Evolutionary conservation across 1,140 invertebrate species (phyloP).

Genomic region (Conus ventricosus): DNA sequence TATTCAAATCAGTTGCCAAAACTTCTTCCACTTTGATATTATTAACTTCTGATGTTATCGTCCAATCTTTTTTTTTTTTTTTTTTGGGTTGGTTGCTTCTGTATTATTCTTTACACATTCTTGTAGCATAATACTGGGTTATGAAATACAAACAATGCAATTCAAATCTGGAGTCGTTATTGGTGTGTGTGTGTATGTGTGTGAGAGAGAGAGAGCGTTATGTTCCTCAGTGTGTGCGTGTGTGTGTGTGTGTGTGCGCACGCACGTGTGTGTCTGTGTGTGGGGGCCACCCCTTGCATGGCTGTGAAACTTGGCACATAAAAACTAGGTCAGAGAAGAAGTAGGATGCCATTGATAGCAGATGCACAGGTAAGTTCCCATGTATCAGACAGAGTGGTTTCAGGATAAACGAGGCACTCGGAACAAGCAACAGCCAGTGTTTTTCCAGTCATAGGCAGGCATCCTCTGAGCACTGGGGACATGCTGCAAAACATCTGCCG

Average conservation of each 20-base stretch:
- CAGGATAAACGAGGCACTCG: too few relatives aligned
- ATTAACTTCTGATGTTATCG: too few relatives aligned
- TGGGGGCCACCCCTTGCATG: not conserved
- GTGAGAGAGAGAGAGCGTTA: not conserved
- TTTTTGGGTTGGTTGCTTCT: not conserved
- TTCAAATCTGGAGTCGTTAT: not conserved
- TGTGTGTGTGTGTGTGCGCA: not conserved
- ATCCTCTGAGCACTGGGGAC: too few relatives aligned
- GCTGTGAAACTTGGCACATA: too few relatives aligned
- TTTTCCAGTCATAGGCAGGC: too few relatives aligned
- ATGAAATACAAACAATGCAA: not conserved
- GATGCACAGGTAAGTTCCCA: too few relatives aligned
- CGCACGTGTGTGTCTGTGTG: not conserved
- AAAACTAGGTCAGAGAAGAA: too few relatives aligned
- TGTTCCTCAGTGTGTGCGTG: not conserved
- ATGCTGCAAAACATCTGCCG: too few relatives aligned
- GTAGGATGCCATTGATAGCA: too few relatives aligned
- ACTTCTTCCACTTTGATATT: not conserved
- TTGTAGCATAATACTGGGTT: constrained; percentile 11
- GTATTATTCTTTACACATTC: not conserved
- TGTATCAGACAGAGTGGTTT: too few relatives aligned
- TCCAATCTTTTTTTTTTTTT: too few relatives aligned
- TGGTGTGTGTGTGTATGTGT: not conserved
- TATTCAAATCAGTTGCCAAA: constrained; percentile 11
- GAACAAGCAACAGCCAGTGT: too few relatives aligned